These are phyloP conservation scores for Palythoa heliodiscus DNA, from an alignment of 92 coral and sea anemone species.

Conservation along the genomic window DNA sequence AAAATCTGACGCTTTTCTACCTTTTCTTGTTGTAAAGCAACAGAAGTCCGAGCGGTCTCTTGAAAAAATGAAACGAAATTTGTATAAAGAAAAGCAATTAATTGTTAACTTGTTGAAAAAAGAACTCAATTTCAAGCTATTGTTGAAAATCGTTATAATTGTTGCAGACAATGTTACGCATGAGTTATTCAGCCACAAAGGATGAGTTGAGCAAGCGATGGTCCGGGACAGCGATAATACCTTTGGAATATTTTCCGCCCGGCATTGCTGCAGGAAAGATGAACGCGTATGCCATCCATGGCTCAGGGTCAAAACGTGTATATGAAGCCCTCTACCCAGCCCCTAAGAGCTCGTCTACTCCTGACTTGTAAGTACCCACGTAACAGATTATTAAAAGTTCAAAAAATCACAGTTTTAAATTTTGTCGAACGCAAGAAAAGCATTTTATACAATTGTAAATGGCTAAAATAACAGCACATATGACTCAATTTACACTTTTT, in stretches of 20 bases:
- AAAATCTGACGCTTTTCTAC: too few species aligned
- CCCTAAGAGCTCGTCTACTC: constrained; percentile 48
- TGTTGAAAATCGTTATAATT: not conserved
- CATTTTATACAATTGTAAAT: too few species aligned
- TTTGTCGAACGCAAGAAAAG: too few species aligned
- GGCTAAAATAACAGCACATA: too few species aligned
- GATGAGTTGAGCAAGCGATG: constrained; percentile 67
- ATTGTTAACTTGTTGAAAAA: too few species aligned
- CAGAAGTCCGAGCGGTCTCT: too few species aligned
- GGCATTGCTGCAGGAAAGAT: constrained; percentile 69
- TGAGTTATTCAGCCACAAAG: constrained; percentile 72
- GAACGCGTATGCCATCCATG: constrained; percentile 98
- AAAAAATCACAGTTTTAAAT: too few species aligned
- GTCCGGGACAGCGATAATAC: constrained; percentile 88
- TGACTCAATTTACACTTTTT: too few species aligned
- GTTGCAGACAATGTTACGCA: constrained; percentile 66
- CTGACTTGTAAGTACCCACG: constrained; percentile 88
- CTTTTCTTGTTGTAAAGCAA: too few species aligned
- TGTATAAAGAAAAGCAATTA: too few species aligned
- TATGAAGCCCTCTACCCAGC: constrained; percentile 96
- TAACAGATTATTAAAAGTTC: not conserved
- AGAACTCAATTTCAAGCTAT: not conserved
- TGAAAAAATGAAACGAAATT: too few species aligned
- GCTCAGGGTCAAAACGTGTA: constrained; percentile 68
- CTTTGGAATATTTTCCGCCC: constrained; percentile 93